Evolutionary conservation across 2,797 vertebrate species (phyloP), one percentile per base, ranked within the genome.

Genomic region (Melanogrammus aeglefinus): DNA sequence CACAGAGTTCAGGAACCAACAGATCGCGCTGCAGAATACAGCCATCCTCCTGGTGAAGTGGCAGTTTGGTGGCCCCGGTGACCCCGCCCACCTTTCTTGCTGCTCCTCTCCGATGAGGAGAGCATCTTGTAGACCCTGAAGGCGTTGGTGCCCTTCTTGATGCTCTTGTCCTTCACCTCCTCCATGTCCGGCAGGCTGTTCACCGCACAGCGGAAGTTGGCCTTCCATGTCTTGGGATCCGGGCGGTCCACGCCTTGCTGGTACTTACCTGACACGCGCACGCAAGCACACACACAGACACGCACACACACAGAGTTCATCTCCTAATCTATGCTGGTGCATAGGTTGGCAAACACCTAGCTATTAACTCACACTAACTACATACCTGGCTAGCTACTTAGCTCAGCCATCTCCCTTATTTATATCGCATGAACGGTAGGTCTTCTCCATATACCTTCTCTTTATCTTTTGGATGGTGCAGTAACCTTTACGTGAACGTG

Each of bases 181-280:
- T 97, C 97, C 8, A 99, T 99, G 88, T 99, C 98, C 6, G 97
- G 98, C 86, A 99, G 90, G n/a, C 97, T 99, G 94, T 99, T 99
- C 97, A 99, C 99, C 72, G 98, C 98, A 83, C 98, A 99, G 76
- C 98, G 96, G 86, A 99, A 99, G 84, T 99, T 99, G 2, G 98
- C 98, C 81, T 99, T 99, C 98, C 98, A 99, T 0, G 98, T 99
- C 92, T 99, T 99, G 29, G 98, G 98, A 86, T 99, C 98, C 0
- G 96, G 95, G 74, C 97, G 97, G 89, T 99, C 97, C 21, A 95
- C 86, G 31, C 94, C 97, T 10, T 93, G 95, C 82, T 98, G 97
- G 90, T 95, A 99, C 90, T 99, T 99, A 81, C 97, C 98, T 92
- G 38, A 41, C n/a, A 35, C 10, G 41, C 63, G 41, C 33, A 78